phyloP scores from a whole-genome alignment of 2,888 invertebrate genomes.

The Ferrisia virgata region DNA sequence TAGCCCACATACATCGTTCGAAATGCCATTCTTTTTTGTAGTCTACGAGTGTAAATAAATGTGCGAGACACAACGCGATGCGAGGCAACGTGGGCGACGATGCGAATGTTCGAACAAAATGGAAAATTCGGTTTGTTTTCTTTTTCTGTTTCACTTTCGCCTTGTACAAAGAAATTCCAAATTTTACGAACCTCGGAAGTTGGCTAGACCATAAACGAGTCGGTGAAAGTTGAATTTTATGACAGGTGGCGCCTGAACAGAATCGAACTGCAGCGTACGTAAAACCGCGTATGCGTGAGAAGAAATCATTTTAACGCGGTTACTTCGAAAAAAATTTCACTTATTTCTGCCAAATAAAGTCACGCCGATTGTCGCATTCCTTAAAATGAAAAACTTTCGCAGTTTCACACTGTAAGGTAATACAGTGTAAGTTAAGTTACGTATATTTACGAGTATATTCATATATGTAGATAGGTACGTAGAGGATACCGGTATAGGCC shows the following conservation, averaged over 20 bases:
- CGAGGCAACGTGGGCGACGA: too few species aligned
- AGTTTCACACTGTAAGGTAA: too few species aligned
- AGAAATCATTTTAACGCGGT: not conserved
- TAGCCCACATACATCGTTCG: too few species aligned
- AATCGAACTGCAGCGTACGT: not conserved
- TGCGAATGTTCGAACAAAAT: too few species aligned
- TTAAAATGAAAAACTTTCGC: not conserved
- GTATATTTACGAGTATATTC: too few species aligned
- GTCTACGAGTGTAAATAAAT: too few species aligned
- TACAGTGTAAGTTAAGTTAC: too few species aligned
- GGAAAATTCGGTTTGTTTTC: not conserved
- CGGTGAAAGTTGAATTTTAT: not conserved
- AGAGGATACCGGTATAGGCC: too few species aligned
- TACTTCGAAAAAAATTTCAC: not conserved
- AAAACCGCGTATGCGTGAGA: not conserved
- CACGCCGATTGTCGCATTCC: not conserved
- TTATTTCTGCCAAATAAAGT: not conserved
- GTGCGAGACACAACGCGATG: too few species aligned
- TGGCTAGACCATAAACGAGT: not conserved
- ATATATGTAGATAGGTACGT: too few species aligned
- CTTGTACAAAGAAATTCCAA: not conserved
- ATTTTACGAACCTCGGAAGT: constrained; percentile 3
- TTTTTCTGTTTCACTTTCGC: too few species aligned
- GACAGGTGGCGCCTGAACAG: not conserved
- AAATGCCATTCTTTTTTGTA: too few species aligned